These are phyloP conservation scores for Ophion slaviceki DNA, from an alignment of 2,888 invertebrate species.

Conservation along the genomic window DNA sequence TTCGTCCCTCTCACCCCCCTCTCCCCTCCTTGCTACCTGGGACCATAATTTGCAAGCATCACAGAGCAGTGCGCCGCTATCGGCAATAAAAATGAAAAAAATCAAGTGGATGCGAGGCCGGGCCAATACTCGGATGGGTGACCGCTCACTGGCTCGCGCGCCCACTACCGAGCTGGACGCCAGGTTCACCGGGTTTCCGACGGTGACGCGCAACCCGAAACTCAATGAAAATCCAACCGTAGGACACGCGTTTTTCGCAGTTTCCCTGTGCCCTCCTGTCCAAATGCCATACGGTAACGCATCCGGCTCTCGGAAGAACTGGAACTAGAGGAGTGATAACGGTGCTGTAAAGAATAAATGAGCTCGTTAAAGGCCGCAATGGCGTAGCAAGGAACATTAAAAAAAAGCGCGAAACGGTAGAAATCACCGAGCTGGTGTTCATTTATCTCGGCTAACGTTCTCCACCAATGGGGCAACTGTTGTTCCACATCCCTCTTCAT, in stretches of 20 bases:
- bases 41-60: neutral
- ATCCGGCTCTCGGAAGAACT: neutral
- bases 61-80: too few species aligned
- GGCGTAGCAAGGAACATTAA: too few species aligned
- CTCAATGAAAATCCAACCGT: neutral
- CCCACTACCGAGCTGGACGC: neutral
- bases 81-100: too few species aligned
- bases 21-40: neutral
- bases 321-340: neutral
- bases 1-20: conserved; percentile 12
- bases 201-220: neutral
- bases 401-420: conserved; percentile 11
- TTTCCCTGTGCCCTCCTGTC: neutral
- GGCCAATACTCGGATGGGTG: neutral
- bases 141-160: neutral
- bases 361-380: neutral
- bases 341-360: neutral
- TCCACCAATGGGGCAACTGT: conserved; percentile 21
- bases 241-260: neutral
- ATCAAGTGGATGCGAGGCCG: too few species aligned
- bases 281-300: neutral
- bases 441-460: conserved; percentile 30
- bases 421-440: conserved; percentile 47
- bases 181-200: neutral
- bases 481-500: conserved; percentile 37